Conservation (phyloP, 2,113 vertebrate genomes). For the Equus quagga region DNA sequence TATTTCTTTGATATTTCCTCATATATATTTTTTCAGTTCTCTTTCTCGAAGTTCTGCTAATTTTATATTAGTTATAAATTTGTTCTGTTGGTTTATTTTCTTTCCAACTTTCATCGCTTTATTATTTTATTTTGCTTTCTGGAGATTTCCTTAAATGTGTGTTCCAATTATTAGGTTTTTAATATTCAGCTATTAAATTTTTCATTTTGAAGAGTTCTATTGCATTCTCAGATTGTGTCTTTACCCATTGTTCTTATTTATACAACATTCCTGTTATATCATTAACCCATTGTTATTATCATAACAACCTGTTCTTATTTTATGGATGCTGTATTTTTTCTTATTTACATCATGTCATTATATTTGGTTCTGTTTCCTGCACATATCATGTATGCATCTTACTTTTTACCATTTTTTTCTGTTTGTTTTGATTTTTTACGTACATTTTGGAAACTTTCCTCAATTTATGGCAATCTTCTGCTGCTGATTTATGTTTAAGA, state of each 20-base stretch:
- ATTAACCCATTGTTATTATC: not conserved
- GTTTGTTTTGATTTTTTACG: not conserved
- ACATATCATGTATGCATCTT: not conserved
- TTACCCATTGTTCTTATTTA: no score
- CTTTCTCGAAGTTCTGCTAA: not conserved
- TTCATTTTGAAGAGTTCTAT: not conserved
- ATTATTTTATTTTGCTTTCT: not conserved
- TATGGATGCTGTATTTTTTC: not conserved
- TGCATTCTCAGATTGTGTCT: not conserved
- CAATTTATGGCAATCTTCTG: not conserved
- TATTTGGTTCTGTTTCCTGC: not conserved
- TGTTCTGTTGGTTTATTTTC: not conserved
- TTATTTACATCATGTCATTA: not conserved
- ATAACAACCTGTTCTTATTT: not conserved
- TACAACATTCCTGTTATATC: no score
- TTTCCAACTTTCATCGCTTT: not conserved
- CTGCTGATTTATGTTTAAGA: not conserved
- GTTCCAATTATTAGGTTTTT: constrained; percentile 6
- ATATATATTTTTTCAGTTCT: not conserved
- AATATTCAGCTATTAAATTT: not conserved
- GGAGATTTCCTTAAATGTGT: not conserved
- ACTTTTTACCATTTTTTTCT: not conserved
- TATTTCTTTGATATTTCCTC: not conserved
- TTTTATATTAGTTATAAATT: not conserved
- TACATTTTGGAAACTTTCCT: not conserved